These are phyloP conservation scores for Catalaphyllia jardinei DNA, from an alignment of 64 coral and sea anemone genomes.

Conservation along the genomic window DNA sequence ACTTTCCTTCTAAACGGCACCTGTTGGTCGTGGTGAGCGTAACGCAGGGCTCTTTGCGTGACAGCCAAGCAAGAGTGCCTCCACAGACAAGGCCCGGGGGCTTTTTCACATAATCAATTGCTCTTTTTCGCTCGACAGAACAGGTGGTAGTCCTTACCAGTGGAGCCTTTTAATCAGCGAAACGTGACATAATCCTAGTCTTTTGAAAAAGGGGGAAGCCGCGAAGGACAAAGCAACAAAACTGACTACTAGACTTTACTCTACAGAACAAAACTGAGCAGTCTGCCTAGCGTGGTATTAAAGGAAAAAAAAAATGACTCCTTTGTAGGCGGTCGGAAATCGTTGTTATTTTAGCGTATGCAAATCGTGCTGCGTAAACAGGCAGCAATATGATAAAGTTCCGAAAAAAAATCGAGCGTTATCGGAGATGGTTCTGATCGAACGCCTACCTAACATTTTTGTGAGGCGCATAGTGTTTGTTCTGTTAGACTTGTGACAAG, in stretches of 20 bases:
- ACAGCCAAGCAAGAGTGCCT: too few relatives aligned
- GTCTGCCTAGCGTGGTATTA: background rate
- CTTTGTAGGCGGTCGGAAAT: slow-evolving; percentile 21
- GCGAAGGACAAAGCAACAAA: background rate
- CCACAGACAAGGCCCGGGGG: background rate
- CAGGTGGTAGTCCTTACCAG: slow-evolving; percentile 21
- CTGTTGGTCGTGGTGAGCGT: too few relatives aligned
- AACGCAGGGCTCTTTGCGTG: too few relatives aligned
- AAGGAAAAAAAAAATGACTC: background rate
- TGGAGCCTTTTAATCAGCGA: slow-evolving; percentile 6
- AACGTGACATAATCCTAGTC: background rate
- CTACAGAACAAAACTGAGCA: background rate
- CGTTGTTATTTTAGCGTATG: background rate
- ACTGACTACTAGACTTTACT: background rate
- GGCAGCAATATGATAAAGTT: background rate
- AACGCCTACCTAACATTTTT: background rate
- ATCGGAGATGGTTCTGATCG: too few relatives aligned
- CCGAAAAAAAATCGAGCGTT: background rate
- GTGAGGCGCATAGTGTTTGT: background rate
- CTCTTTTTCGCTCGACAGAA: background rate
- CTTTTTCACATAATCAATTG: background rate
- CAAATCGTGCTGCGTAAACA: background rate
- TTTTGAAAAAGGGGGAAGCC: background rate
- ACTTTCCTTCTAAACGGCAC: too few relatives aligned
- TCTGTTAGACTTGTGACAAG: background rate